Evolutionary conservation across 1,140 invertebrate species (phyloP).

Genomic region (Drosophila murphyi): DNA sequence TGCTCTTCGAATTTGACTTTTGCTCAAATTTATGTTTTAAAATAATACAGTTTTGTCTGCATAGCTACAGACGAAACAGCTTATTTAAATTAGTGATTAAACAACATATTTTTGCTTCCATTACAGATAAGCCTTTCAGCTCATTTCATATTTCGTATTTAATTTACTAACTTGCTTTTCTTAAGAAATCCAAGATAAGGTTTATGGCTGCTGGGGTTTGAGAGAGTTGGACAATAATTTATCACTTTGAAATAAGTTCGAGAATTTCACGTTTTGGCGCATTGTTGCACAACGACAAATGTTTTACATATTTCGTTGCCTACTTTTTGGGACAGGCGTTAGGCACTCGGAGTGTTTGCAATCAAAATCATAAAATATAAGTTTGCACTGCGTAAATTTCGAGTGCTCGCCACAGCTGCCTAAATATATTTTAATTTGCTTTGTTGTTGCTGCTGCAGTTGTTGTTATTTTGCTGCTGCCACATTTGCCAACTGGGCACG

Average conservation of each 20-base stretch:
- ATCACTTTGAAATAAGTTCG: not conserved
- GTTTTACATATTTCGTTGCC: slow-evolving; percentile 46
- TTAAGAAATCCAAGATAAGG: no score
- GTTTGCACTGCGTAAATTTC: slow-evolving; percentile 80
- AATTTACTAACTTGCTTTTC: no score
- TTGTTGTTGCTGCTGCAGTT: slow-evolving; percentile 38
- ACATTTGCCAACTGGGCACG: slow-evolving; percentile 27
- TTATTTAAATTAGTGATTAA: no score
- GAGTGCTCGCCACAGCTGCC: slow-evolving; percentile 67
- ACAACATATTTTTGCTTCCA: no score
- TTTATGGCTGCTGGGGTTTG: no score
- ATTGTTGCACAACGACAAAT: not conserved
- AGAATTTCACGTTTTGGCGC: not conserved
- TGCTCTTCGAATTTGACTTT: not conserved
- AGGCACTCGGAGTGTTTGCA: slow-evolving; percentile 35
- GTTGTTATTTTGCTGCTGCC: slow-evolving; percentile 31
- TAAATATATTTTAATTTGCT: slow-evolving; percentile 82
- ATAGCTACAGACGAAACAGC: no score
- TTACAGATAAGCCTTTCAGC: no score
- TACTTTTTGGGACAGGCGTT: slow-evolving; percentile 59
- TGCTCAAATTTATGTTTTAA: not conserved
- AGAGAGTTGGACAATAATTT: no score
- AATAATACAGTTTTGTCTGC: not conserved
- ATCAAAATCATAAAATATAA: slow-evolving; percentile 82
- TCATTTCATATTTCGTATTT: no score